Base-by-base conservation (phyloP, 2,888 invertebrate genomes). In the Odontocolon sp. region DNA sequence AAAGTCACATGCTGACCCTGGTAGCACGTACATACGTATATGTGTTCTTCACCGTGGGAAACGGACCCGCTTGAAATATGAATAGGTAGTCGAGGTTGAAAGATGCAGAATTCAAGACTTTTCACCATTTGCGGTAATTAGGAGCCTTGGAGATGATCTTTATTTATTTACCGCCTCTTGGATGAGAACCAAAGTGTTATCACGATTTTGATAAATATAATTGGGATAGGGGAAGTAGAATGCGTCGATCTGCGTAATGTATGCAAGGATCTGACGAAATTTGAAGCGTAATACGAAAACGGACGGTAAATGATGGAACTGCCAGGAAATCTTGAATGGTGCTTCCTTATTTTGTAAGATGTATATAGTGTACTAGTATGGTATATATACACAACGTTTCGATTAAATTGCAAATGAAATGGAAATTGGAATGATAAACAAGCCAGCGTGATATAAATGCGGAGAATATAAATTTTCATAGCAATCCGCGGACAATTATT, bases 31-130 rank as follows among this genome's bases (percentile, higher is more conserved):
- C 16, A 21, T 31, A 21, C 16, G 18, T 18, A 36, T 45, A 11
- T 5, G 8, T 31, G 31, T n/a, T 40, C 56, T 78, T 59, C 40
- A 59, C 74, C 80, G 83, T 84, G 81, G 81, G 83, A 86, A 81
- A 80, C 69, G 61, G 14, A 16, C n/a, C n/a, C n/a, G n/a, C n/a
- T n/a, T n/a, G n/a, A n/a, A n/a, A n/a, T n/a, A n/a, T n/a, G n/a
- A n/a, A n/a, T n/a, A n/a, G n/a, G n/a, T n/a, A n/a, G n/a, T n/a
- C n/a, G n/a, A n/a, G n/a, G n/a, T n/a, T n/a, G n/a, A n/a, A n/a
- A n/a, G n/a, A n/a, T n/a, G n/a, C n/a, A n/a, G n/a, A n/a, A n/a
- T n/a, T n/a, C n/a, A n/a, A n/a, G n/a, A n/a, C n/a, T n/a, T n/a
- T n/a, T n/a, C n/a, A n/a, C n/a, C n/a, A n/a, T n/a, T n/a, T n/a